These are phyloP conservation scores for Hirundichthys speculiger DNA, from an alignment of 2,113 vertebrate species.

Conservation along the genomic window DNA sequence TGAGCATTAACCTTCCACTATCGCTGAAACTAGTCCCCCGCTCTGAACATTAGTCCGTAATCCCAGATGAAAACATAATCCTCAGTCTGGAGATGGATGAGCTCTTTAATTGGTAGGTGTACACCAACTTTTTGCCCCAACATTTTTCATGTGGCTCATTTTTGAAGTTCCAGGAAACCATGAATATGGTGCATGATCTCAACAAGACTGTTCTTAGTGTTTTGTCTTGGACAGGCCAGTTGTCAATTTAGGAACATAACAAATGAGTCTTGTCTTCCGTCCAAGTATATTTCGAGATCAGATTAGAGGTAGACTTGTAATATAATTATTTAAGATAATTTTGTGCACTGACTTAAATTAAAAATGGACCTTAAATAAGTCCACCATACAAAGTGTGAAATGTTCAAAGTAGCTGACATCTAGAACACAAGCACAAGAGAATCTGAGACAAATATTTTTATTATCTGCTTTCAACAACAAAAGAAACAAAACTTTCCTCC, in stretches of 20 bases:
- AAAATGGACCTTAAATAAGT: no score
- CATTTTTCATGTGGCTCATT: conserved; percentile 27
- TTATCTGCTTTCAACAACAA: conserved; percentile 60
- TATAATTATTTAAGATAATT: no score
- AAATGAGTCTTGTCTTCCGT: no score
- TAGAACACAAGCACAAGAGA: background rate
- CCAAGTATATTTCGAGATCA: no score
- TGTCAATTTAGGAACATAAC: no score
- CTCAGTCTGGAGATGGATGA: conserved; percentile 61
- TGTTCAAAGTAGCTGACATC: no score
- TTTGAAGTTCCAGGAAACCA: background rate
- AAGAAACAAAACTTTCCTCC: conserved; percentile 57
- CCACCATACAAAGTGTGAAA: no score
- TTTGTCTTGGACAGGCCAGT: no score
- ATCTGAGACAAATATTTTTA: conserved; percentile 41
- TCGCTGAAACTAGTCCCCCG: conserved; percentile 42
- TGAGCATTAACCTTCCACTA: conserved; percentile 63
- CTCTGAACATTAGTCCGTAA: conserved; percentile 68
- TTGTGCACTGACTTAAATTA: no score
- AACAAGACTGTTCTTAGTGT: background rate
- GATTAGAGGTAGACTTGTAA: no score
- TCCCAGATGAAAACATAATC: conserved; percentile 82
- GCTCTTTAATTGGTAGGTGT: conserved; percentile 59
- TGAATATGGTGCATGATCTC: background rate
- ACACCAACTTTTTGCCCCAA: conserved; percentile 24